Evolutionary conservation across 2,797 vertebrate species (phyloP).

Genomic region (Limosa lapponica): DNA sequence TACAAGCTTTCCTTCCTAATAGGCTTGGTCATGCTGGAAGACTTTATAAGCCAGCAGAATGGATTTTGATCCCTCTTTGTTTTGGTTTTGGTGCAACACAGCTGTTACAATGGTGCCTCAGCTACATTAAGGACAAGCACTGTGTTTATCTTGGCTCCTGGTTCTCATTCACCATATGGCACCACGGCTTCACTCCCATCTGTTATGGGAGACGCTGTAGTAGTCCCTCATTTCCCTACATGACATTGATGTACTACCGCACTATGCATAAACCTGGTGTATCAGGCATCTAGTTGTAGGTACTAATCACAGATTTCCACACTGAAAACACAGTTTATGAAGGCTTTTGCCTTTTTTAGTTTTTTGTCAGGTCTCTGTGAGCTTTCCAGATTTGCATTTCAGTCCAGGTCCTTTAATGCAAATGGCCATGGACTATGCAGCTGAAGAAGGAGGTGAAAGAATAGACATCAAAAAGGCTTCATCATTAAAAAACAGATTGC

Average conservation of each 20-base stretch:
- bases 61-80: not conserved
- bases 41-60: not conserved
- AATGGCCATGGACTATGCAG: not conserved
- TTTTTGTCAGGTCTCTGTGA: not conserved
- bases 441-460: not conserved
- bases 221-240: not conserved
- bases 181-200: not conserved
- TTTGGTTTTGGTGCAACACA: not conserved
- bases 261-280: not conserved
- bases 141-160: not conserved
- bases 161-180: not conserved
- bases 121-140: not conserved
- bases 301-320: not conserved
- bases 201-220: not conserved
- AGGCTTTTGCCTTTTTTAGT: not conserved
- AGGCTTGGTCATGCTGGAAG: not conserved
- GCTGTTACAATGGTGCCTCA: not conserved
- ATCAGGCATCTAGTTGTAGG: not conserved
- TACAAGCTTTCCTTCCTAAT: not conserved
- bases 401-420: not conserved
- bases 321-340: not conserved
- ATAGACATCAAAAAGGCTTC: not conserved
- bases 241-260: not conserved
- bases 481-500: not conserved
- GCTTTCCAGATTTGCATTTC: not conserved